These are phyloP conservation scores for Euplagia quadripunctaria DNA, from an alignment of 2,888 invertebrate species.

Conservation along the genomic window DNA sequence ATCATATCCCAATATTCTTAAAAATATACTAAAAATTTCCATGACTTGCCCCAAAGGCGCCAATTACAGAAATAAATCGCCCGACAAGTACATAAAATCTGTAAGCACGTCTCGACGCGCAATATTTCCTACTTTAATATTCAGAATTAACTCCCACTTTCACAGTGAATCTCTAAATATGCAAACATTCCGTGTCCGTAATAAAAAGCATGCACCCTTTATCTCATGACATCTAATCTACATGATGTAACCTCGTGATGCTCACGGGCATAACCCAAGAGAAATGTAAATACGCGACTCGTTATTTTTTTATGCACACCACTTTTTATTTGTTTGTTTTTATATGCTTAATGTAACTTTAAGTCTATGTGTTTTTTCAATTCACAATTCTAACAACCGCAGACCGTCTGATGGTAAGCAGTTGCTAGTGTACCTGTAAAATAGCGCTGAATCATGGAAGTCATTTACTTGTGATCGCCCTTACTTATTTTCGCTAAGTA, in stretches of 20 bases:
- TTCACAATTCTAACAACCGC: not conserved
- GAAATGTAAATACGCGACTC: slow-evolving; percentile 41
- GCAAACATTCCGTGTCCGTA: slow-evolving; percentile 42
- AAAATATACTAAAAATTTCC: no score
- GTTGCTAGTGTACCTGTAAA: not conserved
- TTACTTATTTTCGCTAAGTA: no score
- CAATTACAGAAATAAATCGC: not conserved
- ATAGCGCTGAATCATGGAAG: not conserved
- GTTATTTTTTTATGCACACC: slow-evolving; percentile 26
- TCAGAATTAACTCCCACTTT: slow-evolving; percentile 45
- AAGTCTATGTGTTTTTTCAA: slow-evolving; percentile 1
- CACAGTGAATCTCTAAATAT: slow-evolving; percentile 43
- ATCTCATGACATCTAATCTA: slow-evolving; percentile 60
- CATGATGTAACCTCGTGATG: slow-evolving; percentile 57
- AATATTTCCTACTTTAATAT: slow-evolving; percentile 25
- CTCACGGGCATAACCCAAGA: slow-evolving; percentile 49
- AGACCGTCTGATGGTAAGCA: no score
- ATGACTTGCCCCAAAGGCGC: not conserved
- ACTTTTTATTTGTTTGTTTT: slow-evolving; percentile 22
- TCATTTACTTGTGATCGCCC: not conserved
- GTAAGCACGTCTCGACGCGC: not conserved
- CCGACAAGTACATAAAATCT: slow-evolving; percentile 1
- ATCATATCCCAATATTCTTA: no score
- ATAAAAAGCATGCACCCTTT: slow-evolving; percentile 57
- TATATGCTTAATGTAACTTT: slow-evolving; percentile 11